Evolutionary conservation across 64 coral and sea anemone species (phyloP).

Genomic region (Stichodactyla helianthus): DNA sequence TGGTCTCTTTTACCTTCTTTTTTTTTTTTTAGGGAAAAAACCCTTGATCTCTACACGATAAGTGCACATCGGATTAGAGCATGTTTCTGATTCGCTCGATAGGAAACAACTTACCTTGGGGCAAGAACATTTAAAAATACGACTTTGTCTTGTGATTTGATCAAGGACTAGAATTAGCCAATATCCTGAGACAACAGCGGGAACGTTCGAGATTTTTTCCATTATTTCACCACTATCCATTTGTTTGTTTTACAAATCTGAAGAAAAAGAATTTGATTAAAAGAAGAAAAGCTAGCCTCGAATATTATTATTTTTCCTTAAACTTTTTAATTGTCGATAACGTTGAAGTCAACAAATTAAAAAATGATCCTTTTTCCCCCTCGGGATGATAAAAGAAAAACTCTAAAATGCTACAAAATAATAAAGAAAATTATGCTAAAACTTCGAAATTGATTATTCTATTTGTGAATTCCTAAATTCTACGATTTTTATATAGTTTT

Average conservation of each 20-base stretch:
- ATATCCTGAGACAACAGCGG: conserved; percentile 1
- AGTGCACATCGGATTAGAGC: not conserved
- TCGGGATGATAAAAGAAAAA: not conserved
- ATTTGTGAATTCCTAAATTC: not conserved
- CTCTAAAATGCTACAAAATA: not conserved
- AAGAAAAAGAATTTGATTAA: not conserved
- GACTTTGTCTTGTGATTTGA: not conserved
- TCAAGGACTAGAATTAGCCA: not conserved
- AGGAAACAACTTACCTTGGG: not conserved
- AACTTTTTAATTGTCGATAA: not conserved
- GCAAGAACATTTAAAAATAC: not conserved
- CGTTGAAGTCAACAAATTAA: not conserved
- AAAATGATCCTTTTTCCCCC: too few species aligned
- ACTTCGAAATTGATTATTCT: not conserved
- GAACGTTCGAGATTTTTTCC: not conserved
- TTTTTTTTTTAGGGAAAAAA: not conserved
- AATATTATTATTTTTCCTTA: not conserved
- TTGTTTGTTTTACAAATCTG: not conserved
- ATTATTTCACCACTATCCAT: not conserved
- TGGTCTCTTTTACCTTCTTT: not conserved
- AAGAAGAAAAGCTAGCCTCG: not conserved
- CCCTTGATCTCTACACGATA: not conserved
- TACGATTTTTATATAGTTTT: not conserved
- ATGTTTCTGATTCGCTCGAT: not conserved
- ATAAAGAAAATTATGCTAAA: not conserved